Evolutionary conservation across 2,113 vertebrate species (phyloP).

Genomic region (Psophia crepitans): DNA sequence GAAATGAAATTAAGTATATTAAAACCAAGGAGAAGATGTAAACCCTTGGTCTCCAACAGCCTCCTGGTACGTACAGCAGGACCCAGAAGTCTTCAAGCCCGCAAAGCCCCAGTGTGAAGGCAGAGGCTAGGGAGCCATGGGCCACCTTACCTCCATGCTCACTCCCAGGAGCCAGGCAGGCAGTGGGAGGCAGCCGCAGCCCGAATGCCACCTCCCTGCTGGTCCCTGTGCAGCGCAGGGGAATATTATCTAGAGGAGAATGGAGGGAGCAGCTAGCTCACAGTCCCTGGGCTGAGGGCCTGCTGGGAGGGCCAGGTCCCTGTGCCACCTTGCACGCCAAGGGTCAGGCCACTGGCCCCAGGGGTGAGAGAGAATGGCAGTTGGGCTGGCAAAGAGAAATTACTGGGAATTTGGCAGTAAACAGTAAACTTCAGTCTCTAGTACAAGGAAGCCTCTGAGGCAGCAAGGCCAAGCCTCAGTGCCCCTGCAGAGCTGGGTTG

Average conservation of each 20-base stretch:
- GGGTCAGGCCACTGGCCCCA: fast-evolving
- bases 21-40: no score
- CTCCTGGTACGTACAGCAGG: no score
- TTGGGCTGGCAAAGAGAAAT: neutral
- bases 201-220: neutral
- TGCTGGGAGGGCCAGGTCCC: neutral
- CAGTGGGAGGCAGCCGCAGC: fast-evolving
- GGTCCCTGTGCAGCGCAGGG: fast-evolving
- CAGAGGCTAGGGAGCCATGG: no score
- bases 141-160: neutral
- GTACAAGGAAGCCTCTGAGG: neutral
- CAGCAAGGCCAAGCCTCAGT: fast-evolving
- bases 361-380: neutral
- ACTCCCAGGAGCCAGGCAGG: neutral
- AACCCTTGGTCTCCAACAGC: neutral
- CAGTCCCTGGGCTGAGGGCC: fast-evolving
- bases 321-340: fast-evolving
- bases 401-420: fast-evolving
- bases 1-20: neutral
- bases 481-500: neutral
- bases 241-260: neutral
- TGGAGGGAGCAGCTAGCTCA: fast-evolving
- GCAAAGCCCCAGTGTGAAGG: neutral
- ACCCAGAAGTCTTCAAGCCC: neutral
- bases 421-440: fast-evolving